Conservation (phyloP, 2,888 invertebrate species). For the Drosophila colorata region DNA sequence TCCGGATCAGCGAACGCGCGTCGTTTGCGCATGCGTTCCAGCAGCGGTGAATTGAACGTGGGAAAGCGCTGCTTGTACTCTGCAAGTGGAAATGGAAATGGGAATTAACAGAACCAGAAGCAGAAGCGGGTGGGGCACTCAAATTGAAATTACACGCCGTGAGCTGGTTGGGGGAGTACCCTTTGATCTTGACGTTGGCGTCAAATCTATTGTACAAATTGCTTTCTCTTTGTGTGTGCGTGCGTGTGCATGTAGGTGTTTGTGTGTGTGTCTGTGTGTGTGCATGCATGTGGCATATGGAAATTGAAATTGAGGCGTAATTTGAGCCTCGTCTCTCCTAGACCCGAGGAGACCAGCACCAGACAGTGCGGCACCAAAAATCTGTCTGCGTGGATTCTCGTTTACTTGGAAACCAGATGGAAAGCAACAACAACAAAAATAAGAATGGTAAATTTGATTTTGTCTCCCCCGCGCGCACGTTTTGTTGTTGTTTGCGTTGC, state of each 20-base stretch:
- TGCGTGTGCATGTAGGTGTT: not conserved
- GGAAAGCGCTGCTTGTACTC: slow-evolving; percentile 83
- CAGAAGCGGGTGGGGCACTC: slow-evolving; percentile 32
- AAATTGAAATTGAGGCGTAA: slow-evolving; percentile 46
- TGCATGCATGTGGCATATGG: slow-evolving; percentile 17
- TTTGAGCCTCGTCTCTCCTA: slow-evolving; percentile 22
- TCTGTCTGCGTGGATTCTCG: slow-evolving; percentile 32
- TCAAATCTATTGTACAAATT: slow-evolving; percentile 55
- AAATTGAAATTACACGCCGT: slow-evolving; percentile 39
- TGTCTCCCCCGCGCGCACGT: slow-evolving; percentile 14
- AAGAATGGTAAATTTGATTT: slow-evolving; percentile 5
- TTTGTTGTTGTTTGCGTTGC: slow-evolving; percentile 39
- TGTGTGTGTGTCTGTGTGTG: not conserved
- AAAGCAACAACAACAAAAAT: slow-evolving; percentile 26
- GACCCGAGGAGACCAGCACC: slow-evolving; percentile 30
- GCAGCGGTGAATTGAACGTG: slow-evolving; percentile 82
- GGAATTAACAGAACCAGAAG: not conserved
- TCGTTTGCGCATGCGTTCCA: slow-evolving; percentile 85
- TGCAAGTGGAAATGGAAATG: slow-evolving; percentile 47
- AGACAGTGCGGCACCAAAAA: slow-evolving; percentile 75
- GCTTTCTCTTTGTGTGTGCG: slow-evolving; percentile 41
- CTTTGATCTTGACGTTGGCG: slow-evolving; percentile 53
- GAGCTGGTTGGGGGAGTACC: slow-evolving; percentile 1
- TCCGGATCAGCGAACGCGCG: slow-evolving; percentile 86
- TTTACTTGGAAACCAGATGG: slow-evolving; percentile 80